Evolutionary conservation across 2,113 vertebrate genomes (phyloP).

Genomic region (Syrmaticus mikado): DNA sequence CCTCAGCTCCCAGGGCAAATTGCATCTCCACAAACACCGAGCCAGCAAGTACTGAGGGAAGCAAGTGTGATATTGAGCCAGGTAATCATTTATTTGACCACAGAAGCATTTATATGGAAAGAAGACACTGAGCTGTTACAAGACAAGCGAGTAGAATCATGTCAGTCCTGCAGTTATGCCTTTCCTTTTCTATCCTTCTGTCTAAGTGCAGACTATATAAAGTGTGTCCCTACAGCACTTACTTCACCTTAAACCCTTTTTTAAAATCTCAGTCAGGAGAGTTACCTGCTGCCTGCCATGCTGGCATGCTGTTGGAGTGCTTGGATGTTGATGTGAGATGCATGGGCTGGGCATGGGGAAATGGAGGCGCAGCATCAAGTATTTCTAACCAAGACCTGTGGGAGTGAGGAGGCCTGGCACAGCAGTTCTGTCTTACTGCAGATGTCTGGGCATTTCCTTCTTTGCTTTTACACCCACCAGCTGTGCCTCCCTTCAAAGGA

Average conservation of each 20-base stretch:
- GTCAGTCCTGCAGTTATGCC: not conserved
- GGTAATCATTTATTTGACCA: conserved; percentile 43
- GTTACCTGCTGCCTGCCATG: not conserved
- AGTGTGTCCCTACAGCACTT: not conserved
- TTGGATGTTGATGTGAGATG: not conserved
- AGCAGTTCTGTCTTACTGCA: not conserved
- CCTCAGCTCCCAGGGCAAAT: conserved; percentile 71
- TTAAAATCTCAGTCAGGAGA: not conserved
- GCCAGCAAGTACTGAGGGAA: conserved; percentile 77
- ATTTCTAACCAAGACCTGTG: not conserved
- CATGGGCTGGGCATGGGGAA: not conserved
- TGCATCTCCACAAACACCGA: conserved; percentile 58
- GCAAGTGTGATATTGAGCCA: conserved; percentile 57
- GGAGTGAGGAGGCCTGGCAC: not conserved
- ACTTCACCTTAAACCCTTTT: not conserved
- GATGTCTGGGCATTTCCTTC: not conserved
- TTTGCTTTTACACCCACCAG: not conserved
- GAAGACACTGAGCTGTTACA: not conserved
- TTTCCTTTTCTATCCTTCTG: not conserved
- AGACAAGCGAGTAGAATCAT: not conserved
- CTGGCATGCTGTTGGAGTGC: not conserved
- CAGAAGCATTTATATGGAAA: not conserved
- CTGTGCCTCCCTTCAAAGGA: not conserved
- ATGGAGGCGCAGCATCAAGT: not conserved
- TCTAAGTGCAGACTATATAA: not conserved